Evolutionary conservation across 92 coral and sea anemone genomes (phyloP).

Genomic region (Blastomussa wellsi): DNA sequence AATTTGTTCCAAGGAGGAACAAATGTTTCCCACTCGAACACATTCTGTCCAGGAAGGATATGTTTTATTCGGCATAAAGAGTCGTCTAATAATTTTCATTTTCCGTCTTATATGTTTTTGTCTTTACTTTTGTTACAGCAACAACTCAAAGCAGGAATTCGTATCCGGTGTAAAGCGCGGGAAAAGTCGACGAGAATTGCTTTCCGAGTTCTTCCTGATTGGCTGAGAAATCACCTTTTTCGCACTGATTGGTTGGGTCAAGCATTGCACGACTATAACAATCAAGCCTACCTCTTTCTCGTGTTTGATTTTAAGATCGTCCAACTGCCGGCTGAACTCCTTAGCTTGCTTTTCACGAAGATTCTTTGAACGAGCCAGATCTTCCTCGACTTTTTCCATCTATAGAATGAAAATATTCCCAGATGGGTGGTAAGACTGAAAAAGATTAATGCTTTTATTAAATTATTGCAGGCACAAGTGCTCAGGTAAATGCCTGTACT

Average conservation of each 20-base stretch:
- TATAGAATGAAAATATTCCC: background rate
- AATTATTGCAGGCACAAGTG: background rate
- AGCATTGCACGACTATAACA: background rate
- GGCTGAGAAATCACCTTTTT: background rate
- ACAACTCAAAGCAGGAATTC: background rate
- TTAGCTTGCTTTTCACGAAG: conserved; percentile 94
- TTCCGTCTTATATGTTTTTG: background rate
- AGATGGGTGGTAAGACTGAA: background rate
- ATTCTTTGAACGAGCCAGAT: conserved; percentile 85
- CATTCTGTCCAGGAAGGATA: no score
- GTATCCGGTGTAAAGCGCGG: background rate
- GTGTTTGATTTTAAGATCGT: conserved; percentile 82
- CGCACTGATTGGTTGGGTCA: background rate
- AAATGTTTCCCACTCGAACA: no score
- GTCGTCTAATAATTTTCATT: no score
- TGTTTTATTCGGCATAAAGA: no score
- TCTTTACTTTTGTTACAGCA: background rate
- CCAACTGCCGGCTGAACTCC: conserved; percentile 90
- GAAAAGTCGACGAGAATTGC: background rate
- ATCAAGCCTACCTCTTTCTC: conserved; percentile 77
- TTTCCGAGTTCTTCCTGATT: background rate
- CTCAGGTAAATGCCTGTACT: no score
- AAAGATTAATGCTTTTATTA: background rate
- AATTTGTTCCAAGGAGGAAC: no score
- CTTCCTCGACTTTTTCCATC: conserved; percentile 99